These are phyloP conservation scores for Babylonia areolata DNA, from an alignment of 1,140 invertebrate genomes.

Conservation along the genomic window DNA sequence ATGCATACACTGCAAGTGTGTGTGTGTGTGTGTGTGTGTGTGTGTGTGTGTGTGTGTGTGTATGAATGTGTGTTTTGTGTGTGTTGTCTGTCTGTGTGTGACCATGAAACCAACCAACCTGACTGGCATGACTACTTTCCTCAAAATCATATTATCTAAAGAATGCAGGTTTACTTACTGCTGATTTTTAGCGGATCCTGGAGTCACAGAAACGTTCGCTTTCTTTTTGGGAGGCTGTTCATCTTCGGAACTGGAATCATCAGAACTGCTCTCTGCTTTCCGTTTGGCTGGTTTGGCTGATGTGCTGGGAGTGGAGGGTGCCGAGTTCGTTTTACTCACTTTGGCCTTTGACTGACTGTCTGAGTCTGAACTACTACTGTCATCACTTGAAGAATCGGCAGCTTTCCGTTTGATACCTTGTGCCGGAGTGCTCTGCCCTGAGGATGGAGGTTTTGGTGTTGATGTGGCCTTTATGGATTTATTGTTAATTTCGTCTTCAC, in stretches of 20 bases:
- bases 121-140: no score
- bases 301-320: background rate
- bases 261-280: conserved; percentile 35
- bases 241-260: conserved; percentile 48
- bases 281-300: background rate
- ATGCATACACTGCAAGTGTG: no score
- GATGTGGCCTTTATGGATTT: conserved; percentile 53
- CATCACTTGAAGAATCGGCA: conserved; percentile 14
- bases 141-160: no score
- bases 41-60: no score
- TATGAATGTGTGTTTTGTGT: no score
- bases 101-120: no score
- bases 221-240: conserved; percentile 37
- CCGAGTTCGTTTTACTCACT: conserved; percentile 40
- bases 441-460: conserved; percentile 31
- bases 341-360: conserved; percentile 33
- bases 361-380: conserved; percentile 43
- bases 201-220: conserved; percentile 36
- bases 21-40: no score
- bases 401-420: conserved; percentile 16
- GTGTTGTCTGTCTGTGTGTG: no score
- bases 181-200: background rate
- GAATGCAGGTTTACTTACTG: background rate
- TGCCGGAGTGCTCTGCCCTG: conserved; percentile 29
- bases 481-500: conserved; percentile 55